Base-by-base conservation (phyloP, 2,797 vertebrate genomes). In the Cercopithecus mitis region DNA sequence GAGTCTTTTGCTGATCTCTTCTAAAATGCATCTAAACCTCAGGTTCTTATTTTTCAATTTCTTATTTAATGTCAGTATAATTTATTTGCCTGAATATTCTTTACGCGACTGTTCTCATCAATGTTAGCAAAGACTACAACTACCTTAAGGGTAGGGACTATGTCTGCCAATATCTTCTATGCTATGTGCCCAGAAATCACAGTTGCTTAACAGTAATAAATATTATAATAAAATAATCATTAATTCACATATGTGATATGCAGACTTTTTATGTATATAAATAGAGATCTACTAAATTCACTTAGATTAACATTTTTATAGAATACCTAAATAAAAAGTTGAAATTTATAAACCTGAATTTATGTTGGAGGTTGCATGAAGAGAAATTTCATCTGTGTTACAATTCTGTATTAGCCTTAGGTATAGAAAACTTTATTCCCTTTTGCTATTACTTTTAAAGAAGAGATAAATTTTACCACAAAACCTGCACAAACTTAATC, bases 341-440 rank as follows among this genome's bases (percentile, higher is more conserved):
- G 70, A 95, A 95, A 85, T 95, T 88, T 96, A 94, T 93, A 45
- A 97, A 90, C 15, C 50, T 94, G 39, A n/a, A 92, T 89, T 97
- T 95, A 90, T 92, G 50, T 88, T 67, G 96, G 43, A 83, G 30
- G 17, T 14, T 70, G 0, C 55, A 83, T 30, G 41, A 88, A 88
- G 43, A 96, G 39, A 94, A 95, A 96, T 81, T 94, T 43, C 88
- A 55, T 92, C 67, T 84, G 50, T 92, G 93, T 81, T 96, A 30
- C 33, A 95, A 89, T 93, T 97, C 96, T 92, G 2, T 92, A 57
- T 83, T 94, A 94, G 91, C 79, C 75, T 92, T 84, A 92, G 79
- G 57, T 96, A 5, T 72, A 92, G 47, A 91, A 97, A 97, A n/a
- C 19, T 88, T 94, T 79, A 97, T 91, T 97, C 14, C 52, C 15